Conservation (phyloP, 2,888 invertebrate genomes). For the Drosophila suboccidentalis region DNA sequence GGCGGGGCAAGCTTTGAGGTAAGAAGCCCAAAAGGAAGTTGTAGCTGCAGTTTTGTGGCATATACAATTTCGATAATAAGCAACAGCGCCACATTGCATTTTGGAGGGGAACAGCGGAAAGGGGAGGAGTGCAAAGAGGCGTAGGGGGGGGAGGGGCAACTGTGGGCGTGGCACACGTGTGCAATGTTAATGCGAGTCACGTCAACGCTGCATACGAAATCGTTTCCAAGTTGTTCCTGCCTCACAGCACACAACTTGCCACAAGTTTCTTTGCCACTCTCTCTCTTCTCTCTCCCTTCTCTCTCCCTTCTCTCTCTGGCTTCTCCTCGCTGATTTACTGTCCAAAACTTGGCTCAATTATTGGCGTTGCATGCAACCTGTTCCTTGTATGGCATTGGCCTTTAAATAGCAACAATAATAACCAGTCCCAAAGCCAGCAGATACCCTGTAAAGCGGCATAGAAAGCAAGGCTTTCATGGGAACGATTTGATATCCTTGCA, state of each 20-base stretch:
- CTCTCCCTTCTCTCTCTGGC: background rate
- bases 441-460: constrained; percentile 15
- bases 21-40: constrained; percentile 57
- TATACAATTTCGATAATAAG: constrained; percentile 81
- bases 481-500: background rate
- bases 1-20: background rate
- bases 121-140: background rate
- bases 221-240: constrained; percentile 55
- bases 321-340: constrained; percentile 21
- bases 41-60: constrained; percentile 65
- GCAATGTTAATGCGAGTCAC: constrained; percentile 78
- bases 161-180: constrained; percentile 63
- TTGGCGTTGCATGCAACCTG: constrained; percentile 40
- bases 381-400: constrained; percentile 59
- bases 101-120: background rate
- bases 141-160: background rate
- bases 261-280: constrained; percentile 31
- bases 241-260: constrained; percentile 31
- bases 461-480: background rate
- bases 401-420: constrained; percentile 40
- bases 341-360: constrained; percentile 60
- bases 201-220: constrained; percentile 79
- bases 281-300: background rate
- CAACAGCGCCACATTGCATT: constrained; percentile 63
- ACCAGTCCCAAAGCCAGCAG: background rate